Evolutionary conservation across 2,113 vertebrate species (phyloP), one percentile per base, ranked within the genome.

Genomic region (Plotosus lineatus): DNA sequence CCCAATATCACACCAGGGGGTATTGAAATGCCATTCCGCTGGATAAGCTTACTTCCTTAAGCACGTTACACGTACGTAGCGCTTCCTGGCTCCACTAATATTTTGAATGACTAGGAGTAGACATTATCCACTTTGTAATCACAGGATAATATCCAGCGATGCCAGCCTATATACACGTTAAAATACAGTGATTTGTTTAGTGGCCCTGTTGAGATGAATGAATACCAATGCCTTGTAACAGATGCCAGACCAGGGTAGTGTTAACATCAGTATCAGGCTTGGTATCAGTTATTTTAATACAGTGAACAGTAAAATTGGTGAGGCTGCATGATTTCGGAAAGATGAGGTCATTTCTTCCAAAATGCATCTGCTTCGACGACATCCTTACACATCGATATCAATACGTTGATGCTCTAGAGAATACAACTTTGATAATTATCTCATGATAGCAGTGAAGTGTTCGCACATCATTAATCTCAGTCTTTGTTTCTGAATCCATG

Each of bases 401-500:
- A 26, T 19, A 61, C 8, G 33, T 77, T 58, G 14, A 56, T 19
- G 4, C 10, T 1, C n/a, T 48, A 11, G 3, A 61, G 77, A 56
- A 21, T 48, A 60, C 21, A 76, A 42, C 19, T 50, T 19, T 72
- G 21, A 38, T 56, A 56, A 53, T 66, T 55, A 38, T 68, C 46
- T 58, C 33, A 19, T 81, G 26, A 51, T 53, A 31, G 15, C 15
- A 31, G 28, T 78, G 40, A 81, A 33, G 69, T 65, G 58, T 50
- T 42, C 48, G 44, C 15, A 80, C 26, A 48, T 53, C 31, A 75
- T 56, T 68, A 14, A 46, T 58, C 63, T 77, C 63, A 26, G 56
- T 50, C 74, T 61, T 66, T 77, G 75, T 53, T 38, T 63, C 66
- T 58, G 60, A 75, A 58, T 69, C 60, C 65, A 50, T 55, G 15